Evolutionary conservation across 2,113 vertebrate species (phyloP), one percentile per base, ranked within the genome.

Genomic region (Nerophis lumbriciformis): DNA sequence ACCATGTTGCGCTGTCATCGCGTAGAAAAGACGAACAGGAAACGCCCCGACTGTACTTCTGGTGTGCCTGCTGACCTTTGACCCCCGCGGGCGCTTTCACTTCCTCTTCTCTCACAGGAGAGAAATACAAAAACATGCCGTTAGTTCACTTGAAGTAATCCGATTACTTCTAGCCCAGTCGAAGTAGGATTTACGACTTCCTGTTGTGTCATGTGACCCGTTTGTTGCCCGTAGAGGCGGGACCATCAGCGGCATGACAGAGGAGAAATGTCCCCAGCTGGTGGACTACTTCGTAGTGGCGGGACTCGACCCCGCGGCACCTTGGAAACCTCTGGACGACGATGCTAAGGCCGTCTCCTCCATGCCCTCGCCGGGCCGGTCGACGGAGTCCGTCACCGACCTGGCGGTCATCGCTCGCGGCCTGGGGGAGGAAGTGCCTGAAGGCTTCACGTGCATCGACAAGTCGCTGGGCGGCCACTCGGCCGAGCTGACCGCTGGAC

Each of bases 361-460:
- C 2, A 60, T 73, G 0, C 35, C 75, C 0, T 53, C 12, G 68
- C 77, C 16, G 60, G 88, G 14, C 42, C 87, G 94, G 1, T 89
- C 89, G 0, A 85, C 84, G 3, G 93, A 95, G 16, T 93, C 94
- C 16, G 90, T 98, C 76, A 94, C 90, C 0, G 96, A 98, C 61
- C 90, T 98, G 85, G 93, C 91, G 0, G 89, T 98, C 73, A 94
- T 98, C 48, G 90, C 94, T 37, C 89, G 92, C 8, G 93, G 94
- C 0, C 91, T 94, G 51, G 92, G 93, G 0, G 96, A 98, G 85
- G 94, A 96, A 3, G 94, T 97, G 35, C 96, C 96, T 0, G 93
- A 98, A 61, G 96, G 96, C 35, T 98, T 96, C 85, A 98, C 96
- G 4, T 97, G 96, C 90, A 97, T 98, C 47, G 95, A 95, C 88